Percentiles rank a stretch among this genome's conserved stretches.
Evolutionary conservation across 2,797 vertebrate species (phyloP).

Genomic region (Peromyscus eremicus): DNA sequence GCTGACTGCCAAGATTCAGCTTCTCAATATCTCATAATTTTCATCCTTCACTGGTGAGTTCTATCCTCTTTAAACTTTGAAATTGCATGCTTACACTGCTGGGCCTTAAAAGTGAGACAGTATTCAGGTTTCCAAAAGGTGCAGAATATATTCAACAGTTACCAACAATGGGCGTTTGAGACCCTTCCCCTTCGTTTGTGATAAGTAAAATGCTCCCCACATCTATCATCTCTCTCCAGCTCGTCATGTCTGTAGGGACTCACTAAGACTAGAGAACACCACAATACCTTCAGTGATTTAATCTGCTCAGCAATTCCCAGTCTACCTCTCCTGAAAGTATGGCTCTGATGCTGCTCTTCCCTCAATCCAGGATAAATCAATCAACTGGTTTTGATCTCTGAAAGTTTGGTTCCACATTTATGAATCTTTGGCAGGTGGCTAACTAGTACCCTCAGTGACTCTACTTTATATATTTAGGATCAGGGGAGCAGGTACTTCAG

Average conservation of each 20-base stretch:
- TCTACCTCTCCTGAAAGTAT: background rate
- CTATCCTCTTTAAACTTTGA: background rate
- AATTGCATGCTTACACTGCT: background rate
- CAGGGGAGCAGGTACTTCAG: too few species aligned
- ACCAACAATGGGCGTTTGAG: too few species aligned
- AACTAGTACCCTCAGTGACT: background rate
- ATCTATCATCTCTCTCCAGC: too few species aligned
- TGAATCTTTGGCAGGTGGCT: background rate
- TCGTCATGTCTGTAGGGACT: too few species aligned
- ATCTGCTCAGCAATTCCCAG: background rate
- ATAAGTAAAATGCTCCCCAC: too few species aligned
- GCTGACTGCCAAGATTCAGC: background rate
- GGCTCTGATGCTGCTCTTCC: background rate
- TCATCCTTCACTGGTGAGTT: background rate
- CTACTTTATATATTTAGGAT: background rate
- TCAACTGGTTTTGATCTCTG: background rate
- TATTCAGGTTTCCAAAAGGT: background rate
- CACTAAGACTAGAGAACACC: too few species aligned
- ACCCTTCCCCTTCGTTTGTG: background rate
- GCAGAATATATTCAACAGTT: background rate
- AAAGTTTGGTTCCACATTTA: background rate
- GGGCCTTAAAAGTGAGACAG: background rate
- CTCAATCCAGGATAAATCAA: background rate
- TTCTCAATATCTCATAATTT: background rate
- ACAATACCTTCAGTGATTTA: background rate